Evolutionary conservation across 2,888 invertebrate genomes (phyloP), one percentile per base, ranked within the genome.

Genomic region (Polymixis lichenea): DNA sequence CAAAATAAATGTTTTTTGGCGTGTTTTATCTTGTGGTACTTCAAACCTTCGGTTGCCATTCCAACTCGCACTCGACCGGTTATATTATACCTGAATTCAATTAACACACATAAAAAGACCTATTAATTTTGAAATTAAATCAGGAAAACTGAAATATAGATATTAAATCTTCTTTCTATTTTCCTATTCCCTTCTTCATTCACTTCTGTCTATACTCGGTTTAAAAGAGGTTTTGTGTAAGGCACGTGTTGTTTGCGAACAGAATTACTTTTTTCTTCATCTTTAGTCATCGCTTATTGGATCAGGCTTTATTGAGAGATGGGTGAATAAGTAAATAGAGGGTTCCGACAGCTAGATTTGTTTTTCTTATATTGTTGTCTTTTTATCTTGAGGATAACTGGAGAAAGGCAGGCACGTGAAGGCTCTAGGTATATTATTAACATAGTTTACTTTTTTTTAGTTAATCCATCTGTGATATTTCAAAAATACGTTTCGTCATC

Each of bases 251-350:
- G n/a, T 64, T 69, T 58, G 49, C 55, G 17, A 38, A 72, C 65
- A 46, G 46, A 77, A 80, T 77, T 82, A 72, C 64, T 72, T 69
- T 72, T 53, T 76, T 38, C 53, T 43, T 46, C 60, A 43, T 64
- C 61, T 72, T 65, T 73, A 72, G 68, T 82, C 60, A 79, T 43
- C 56, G 60, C 28, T 67, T 80, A 83, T 80, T 80, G 80, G 80
- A 75, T 75, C 66, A 72, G 53, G 68, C 49, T 60, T 66, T 72
- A 77, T 69, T 53, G 78, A 82, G 67, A 82, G 68, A 25, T 65
- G 25, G 38, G 68, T 66, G 56, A 77, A 55, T 53, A 67, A 53
- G 79, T 68, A 64, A 79, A 82, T 58, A 78, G 68, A 81, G 60
- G 68, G 82, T n/a, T 15, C 46, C 25, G 15, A 32, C 32, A 51